Conservation (phyloP, 1,140 invertebrate genomes). For the Heliothis virescens region DNA sequence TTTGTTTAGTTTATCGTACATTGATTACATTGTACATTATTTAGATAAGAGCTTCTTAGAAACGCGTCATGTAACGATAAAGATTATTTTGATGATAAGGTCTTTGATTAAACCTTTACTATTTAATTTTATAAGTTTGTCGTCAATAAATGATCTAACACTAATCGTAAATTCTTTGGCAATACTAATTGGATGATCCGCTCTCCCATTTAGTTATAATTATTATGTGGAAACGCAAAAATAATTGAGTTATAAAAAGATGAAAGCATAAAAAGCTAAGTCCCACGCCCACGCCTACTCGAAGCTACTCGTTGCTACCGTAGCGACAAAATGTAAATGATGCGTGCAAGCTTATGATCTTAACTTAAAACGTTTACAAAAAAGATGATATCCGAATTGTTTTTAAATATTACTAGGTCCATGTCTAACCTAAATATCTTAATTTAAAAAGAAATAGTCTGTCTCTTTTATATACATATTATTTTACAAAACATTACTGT, state of each 20-base stretch:
- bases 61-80: no score
- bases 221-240: constrained; percentile 10
- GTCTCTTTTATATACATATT: no score
- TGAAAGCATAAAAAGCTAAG: constrained; percentile 30
- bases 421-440: not conserved
- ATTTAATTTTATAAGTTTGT: not conserved
- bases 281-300: no score
- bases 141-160: not conserved
- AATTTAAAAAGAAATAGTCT: no score
- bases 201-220: constrained; percentile 8
- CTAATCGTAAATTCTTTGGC: not conserved
- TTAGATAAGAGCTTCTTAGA: no score
- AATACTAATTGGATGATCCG: not conserved
- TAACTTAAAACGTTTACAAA: not conserved
- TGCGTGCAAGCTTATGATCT: constrained; percentile 27
- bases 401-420: not conserved
- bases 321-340: constrained; percentile 14
- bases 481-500: no score
- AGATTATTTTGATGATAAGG: no score
- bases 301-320: not conserved
- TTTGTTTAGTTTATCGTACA: not conserved
- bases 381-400: not conserved
- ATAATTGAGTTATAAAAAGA: constrained; percentile 11
- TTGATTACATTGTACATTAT: no score
- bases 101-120: no score